A percentile compares a stretch with the other conserved stretches of the same genome.
phyloP scores from a whole-genome alignment of 2,888 invertebrate genomes.

The Leptinotarsa peninsularis region DNA sequence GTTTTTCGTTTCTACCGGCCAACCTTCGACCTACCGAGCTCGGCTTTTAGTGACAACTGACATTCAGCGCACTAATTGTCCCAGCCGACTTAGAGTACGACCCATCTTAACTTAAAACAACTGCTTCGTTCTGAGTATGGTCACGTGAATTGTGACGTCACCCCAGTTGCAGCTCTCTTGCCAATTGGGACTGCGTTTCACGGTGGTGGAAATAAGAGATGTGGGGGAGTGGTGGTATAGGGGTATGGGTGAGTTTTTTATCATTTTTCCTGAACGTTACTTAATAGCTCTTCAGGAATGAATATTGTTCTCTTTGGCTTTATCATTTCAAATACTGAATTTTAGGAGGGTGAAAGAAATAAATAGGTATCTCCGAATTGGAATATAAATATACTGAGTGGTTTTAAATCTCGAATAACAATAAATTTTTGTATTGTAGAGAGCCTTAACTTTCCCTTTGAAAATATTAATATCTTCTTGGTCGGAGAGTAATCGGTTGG shows the following conservation, averaged over 20 bases:
- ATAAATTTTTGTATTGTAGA: no score
- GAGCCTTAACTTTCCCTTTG: no score
- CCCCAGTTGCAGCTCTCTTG: conserved; percentile 24
- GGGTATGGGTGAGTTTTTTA: conserved; percentile 6
- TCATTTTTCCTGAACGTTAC: not conserved
- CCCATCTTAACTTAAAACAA: conserved; percentile 48
- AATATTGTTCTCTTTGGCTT: no score
- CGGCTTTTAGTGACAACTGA: conserved; percentile 51
- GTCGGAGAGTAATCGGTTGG: no score
- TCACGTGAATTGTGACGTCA: conserved; percentile 47
- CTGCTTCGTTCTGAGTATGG: conserved; percentile 35
- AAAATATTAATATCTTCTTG: no score
- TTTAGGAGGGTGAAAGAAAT: no score
- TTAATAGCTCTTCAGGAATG: no score
- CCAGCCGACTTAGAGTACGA: conserved; percentile 43
- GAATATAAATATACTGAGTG: no score
- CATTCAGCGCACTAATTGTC: conserved; percentile 50
- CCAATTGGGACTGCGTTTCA: conserved; percentile 31
- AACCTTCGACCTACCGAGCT: conserved; percentile 45
- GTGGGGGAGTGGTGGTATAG: conserved; percentile 15
- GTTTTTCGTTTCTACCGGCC: conserved; percentile 32
- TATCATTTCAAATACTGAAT: no score
- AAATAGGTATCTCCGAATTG: no score
- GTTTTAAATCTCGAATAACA: no score
- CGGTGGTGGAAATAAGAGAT: conserved; percentile 1